These are phyloP conservation scores for Eretmocerus hayati DNA, from an alignment of 2,888 invertebrate genomes.

Conservation along the genomic window DNA sequence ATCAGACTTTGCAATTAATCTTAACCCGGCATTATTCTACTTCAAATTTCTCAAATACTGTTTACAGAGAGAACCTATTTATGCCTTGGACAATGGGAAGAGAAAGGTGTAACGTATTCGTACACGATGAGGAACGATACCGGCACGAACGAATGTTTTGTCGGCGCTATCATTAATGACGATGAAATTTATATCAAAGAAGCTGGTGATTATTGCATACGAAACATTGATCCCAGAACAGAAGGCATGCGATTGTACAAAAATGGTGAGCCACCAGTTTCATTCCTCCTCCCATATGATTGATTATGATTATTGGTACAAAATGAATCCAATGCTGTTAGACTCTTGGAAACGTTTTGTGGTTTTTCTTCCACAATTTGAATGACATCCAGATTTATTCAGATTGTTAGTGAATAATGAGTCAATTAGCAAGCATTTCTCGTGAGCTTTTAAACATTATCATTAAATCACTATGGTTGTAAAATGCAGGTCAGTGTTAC, in stretches of 20 bases:
- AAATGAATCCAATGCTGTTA: no score
- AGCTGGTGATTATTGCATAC: slow-evolving; percentile 59
- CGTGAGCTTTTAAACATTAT: no score
- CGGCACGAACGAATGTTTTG: slow-evolving; percentile 59
- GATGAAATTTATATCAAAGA: slow-evolving; percentile 60
- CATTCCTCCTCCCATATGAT: no score
- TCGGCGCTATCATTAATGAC: slow-evolving; percentile 53
- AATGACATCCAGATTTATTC: no score
- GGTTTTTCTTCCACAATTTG: no score
- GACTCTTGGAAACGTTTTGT: no score
- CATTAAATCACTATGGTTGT: no score
- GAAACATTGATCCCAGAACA: slow-evolving; percentile 53
- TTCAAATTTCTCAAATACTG: background rate
- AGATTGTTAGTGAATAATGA: no score
- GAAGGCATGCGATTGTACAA: slow-evolving; percentile 59
- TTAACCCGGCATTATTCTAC: background rate
- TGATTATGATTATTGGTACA: no score
- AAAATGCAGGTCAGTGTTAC: slow-evolving; percentile 39
- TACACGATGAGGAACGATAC: slow-evolving; percentile 59
- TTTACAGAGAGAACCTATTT: slow-evolving; percentile 55
- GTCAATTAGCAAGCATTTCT: no score
- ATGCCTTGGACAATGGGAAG: slow-evolving; percentile 62
- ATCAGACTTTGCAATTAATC: background rate
- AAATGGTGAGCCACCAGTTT: slow-evolving; percentile 46
- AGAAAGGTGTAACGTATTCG: slow-evolving; percentile 56